phyloP scores from a whole-genome alignment of 2,888 invertebrate species.

The Xanthia icteritia region DNA sequence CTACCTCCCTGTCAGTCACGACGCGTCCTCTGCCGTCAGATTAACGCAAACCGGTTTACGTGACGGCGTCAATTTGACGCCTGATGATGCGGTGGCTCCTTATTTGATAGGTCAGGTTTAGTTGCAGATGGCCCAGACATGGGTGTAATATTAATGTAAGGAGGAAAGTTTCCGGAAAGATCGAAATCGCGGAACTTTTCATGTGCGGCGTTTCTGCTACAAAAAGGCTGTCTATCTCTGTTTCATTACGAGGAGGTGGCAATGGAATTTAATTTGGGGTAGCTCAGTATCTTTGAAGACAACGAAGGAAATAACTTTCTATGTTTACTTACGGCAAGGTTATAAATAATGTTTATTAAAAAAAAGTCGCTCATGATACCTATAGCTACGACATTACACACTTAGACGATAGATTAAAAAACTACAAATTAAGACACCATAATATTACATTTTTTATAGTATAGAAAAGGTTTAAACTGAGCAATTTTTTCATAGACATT shows the following conservation, averaged over 20 bases:
- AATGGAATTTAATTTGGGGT: slow-evolving; percentile 41
- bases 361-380: not conserved
- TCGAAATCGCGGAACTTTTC: slow-evolving; percentile 41
- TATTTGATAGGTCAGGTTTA: slow-evolving; percentile 63
- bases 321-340: not conserved
- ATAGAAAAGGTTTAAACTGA: not conserved
- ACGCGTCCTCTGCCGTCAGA: slow-evolving; percentile 61
- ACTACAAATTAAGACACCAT: not conserved
- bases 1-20: slow-evolving; percentile 18
- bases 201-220: slow-evolving; percentile 13
- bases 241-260: slow-evolving; percentile 32
- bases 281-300: slow-evolving; percentile 3
- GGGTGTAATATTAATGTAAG: slow-evolving; percentile 47
- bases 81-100: slow-evolving; percentile 64
- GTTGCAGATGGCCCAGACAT: slow-evolving; percentile 55
- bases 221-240: slow-evolving; percentile 14
- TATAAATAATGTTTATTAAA: slow-evolving; percentile 11
- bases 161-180: slow-evolving; percentile 54
- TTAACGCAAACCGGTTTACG: slow-evolving; percentile 68
- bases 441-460: not conserved
- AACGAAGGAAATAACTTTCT: slow-evolving; percentile 3
- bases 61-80: slow-evolving; percentile 66
- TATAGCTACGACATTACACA: not conserved
- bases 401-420: not conserved
- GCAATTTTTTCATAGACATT: not conserved